Conservation (phyloP, 2,888 invertebrate species). For the Dolichomitus sp. region DNA sequence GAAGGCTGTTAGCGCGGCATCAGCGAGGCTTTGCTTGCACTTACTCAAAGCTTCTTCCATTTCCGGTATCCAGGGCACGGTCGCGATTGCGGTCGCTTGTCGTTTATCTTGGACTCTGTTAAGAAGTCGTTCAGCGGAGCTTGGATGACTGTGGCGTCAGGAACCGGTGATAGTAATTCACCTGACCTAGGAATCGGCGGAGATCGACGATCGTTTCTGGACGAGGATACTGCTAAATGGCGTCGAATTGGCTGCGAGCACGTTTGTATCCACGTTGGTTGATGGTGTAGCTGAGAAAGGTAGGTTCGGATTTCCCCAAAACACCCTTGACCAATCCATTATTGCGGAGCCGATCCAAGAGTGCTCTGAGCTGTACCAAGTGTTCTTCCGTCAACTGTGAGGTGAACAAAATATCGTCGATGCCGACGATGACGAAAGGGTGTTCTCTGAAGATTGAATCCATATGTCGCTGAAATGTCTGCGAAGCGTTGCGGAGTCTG, state of each 20-base stretch:
- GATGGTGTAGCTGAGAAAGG: slow-evolving; percentile 76
- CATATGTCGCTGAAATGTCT: slow-evolving; percentile 73
- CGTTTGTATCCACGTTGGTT: no score
- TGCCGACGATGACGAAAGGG: slow-evolving; percentile 9
- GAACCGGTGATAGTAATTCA: slow-evolving; percentile 82
- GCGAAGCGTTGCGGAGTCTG: no score
- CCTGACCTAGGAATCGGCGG: slow-evolving; percentile 79
- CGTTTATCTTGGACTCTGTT: background rate
- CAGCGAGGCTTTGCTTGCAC: background rate
- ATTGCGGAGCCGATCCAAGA: slow-evolving; percentile 63
- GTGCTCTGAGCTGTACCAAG: slow-evolving; percentile 30
- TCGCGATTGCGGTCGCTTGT: no score
- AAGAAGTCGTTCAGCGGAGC: slow-evolving; percentile 76
- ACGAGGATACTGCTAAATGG: no score
- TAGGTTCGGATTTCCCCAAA: slow-evolving; percentile 72
- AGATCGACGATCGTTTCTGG: slow-evolving; percentile 78
- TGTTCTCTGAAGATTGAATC: slow-evolving; percentile 50
- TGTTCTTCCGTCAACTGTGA: slow-evolving; percentile 27
- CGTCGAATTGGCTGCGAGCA: no score
- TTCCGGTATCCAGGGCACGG: background rate
- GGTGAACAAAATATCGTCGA: slow-evolving; percentile 53
- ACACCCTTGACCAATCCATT: slow-evolving; percentile 73
- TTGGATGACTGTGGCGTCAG: slow-evolving; percentile 78
- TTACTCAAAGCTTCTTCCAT: background rate
- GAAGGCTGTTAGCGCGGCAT: background rate